These are phyloP conservation scores for Trogon surrucura DNA, from an alignment of 2,113 vertebrate genomes.

Conservation along the genomic window DNA sequence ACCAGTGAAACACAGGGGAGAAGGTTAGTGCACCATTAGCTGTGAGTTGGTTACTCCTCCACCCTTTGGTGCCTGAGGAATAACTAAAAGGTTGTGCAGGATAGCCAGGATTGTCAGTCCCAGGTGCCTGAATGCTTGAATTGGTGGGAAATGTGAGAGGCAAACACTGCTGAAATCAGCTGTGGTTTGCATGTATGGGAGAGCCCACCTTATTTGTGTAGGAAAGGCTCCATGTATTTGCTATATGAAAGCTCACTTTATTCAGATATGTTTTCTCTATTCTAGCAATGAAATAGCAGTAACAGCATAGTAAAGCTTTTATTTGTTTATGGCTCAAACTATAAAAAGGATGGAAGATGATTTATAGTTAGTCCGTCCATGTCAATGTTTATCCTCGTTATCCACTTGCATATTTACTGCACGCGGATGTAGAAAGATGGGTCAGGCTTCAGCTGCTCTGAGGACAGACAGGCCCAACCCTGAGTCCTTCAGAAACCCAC, in stretches of 20 bases:
- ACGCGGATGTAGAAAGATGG: background rate
- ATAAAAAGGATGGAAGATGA: background rate
- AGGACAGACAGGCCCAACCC: background rate
- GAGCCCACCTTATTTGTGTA: background rate
- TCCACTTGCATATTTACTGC: background rate
- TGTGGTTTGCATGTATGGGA: background rate
- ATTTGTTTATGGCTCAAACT: background rate
- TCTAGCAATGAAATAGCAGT: background rate
- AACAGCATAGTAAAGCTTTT: background rate
- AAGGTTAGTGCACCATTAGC: background rate
- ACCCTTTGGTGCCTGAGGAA: background rate
- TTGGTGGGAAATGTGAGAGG: background rate
- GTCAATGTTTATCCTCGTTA: background rate
- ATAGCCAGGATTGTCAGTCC: background rate
- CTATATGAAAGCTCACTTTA: background rate
- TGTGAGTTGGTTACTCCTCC: background rate
- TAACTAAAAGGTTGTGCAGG: background rate
- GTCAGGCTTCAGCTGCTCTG: fast-evolving
- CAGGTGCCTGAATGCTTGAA: background rate
- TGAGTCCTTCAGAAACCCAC: background rate
- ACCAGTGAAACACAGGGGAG: background rate
- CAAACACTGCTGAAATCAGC: background rate
- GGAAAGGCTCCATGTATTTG: background rate
- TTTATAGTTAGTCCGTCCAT: background rate
- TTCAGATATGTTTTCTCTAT: background rate